Evolutionary conservation across 2,797 vertebrate species (phyloP).

Genomic region (Paratrypauchen microcephalus): DNA sequence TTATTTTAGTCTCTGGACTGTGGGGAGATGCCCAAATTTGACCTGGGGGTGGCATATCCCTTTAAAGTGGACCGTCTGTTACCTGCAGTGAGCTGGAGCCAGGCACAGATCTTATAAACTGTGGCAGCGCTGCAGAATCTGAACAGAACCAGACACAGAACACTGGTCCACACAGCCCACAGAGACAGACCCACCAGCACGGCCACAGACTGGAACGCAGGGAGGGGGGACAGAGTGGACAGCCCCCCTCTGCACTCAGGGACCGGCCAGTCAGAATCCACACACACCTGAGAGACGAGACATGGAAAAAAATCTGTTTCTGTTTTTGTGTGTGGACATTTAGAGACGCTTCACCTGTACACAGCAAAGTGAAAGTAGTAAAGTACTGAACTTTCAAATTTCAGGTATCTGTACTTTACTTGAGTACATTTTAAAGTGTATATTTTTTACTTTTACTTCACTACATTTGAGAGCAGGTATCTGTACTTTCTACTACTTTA

Average conservation of each 20-base stretch:
- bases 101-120: conserved; percentile 85
- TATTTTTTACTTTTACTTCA: too few species aligned
- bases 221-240: conserved; percentile 78
- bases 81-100: conserved; percentile 85
- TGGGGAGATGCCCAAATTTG: too few species aligned
- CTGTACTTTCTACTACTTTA: too few species aligned
- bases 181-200: conserved; percentile 82
- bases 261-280: conserved; percentile 76
- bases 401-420: too few species aligned
- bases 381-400: too few species aligned
- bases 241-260: conserved; percentile 78
- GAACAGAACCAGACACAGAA: conserved; percentile 80
- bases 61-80: background rate
- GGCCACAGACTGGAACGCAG: conserved; percentile 82
- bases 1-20: too few species aligned
- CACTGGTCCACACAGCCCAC: conserved; percentile 80
- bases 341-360: background rate
- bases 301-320: background rate
- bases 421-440: too few species aligned
- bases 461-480: too few species aligned
- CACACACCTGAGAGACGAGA: conserved; percentile 67
- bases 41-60: too few species aligned
- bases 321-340: background rate
- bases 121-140: conserved; percentile 83
- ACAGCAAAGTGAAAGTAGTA: too few species aligned